Base-by-base conservation (phyloP, 2,113 vertebrate species). In the Dicerorhinus sumatrensis region DNA sequence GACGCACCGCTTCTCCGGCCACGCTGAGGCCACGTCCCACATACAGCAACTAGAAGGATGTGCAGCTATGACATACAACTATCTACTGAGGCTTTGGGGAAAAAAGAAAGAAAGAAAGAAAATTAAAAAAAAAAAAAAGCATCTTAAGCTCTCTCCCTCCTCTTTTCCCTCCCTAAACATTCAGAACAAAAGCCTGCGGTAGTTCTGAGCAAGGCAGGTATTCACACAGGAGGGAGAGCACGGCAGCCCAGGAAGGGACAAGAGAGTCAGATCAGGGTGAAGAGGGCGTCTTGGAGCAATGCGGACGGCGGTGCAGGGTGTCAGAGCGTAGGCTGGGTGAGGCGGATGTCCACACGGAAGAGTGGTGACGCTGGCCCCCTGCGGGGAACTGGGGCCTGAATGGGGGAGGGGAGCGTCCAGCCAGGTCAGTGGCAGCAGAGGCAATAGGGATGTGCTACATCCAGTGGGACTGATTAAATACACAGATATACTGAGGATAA, bases 291-390 rank as follows among this genome's bases (percentile, higher is more conserved):
- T n/a, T 12, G 13, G 10, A 31, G 8, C 18, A 8, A 5, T 4
- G 12, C 21, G n/a, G n/a, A 58, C 21, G 77, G 33, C 5, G 14
- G 21, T 1, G 1, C 29, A 10, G 18, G 73, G 8, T 21, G 51
- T 36, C 73, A 46, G 88, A 86, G 63, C 42, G 16, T 0, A 42
- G 81, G 54, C 81, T 62, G 54, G 63, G 20, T 25, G 33, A 85
- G 62, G 36, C 69, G 63, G 31, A 8, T 1, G 8, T 25, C 73
- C 72, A 21, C 4, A 1, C 1, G 73, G 42, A n/a, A 27, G 23
- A 29, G 17, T 25, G 70, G 70, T 12, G 36, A 23, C 0, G 0
- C 1, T 11, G 75, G 39, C 46, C 39, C 42, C 5, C 1, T 16
- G 48, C 36, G 9, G 48, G 48, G 10, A 1, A 10, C 27, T 23